Percentiles rank a stretch among this genome's conserved stretches.
phyloP scores from a whole-genome alignment of 2,888 invertebrate species.

The Lomographa bimaculata region DNA sequence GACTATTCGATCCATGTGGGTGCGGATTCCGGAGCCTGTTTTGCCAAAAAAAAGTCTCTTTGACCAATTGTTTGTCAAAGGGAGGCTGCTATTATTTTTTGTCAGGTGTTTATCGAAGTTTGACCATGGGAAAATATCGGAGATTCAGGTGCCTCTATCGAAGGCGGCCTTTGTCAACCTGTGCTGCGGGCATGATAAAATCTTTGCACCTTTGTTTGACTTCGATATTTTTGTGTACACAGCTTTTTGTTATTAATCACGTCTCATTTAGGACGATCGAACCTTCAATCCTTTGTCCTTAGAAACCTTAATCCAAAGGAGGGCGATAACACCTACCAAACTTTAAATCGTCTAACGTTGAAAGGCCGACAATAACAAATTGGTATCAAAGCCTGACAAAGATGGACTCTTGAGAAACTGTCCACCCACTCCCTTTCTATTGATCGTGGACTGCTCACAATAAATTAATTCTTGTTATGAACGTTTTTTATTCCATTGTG shows the following conservation, averaged over 20 bases:
- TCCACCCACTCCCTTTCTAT: constrained; percentile 80
- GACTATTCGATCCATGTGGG: constrained; percentile 68
- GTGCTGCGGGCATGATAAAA: constrained; percentile 61
- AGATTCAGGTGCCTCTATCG: constrained; percentile 75
- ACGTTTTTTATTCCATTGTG: constrained; percentile 77
- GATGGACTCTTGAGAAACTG: constrained; percentile 81
- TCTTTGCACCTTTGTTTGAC: constrained; percentile 56
- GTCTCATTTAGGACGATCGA: constrained; percentile 21
- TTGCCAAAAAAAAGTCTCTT: constrained; percentile 73
- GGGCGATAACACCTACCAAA: constrained; percentile 68
- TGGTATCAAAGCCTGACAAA: constrained; percentile 82
- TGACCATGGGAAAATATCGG: constrained; percentile 82
- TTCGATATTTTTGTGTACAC: constrained; percentile 32
- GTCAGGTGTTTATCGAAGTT: constrained; percentile 76
- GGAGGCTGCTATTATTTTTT: constrained; percentile 69
- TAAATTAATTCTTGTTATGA: constrained; percentile 82
- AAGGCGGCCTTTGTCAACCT: constrained; percentile 70
- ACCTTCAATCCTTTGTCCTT: constrained; percentile 32
- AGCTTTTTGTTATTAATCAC: constrained; percentile 39
- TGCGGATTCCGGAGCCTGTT: constrained; percentile 67
- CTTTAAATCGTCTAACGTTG: constrained; percentile 75
- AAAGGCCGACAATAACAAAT: constrained; percentile 81
- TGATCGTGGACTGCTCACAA: constrained; percentile 75
- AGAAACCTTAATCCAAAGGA: constrained; percentile 55
- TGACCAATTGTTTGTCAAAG: constrained; percentile 81